Conservation (phyloP, 2,888 invertebrate species). For the Stratiomys singularior region DNA sequence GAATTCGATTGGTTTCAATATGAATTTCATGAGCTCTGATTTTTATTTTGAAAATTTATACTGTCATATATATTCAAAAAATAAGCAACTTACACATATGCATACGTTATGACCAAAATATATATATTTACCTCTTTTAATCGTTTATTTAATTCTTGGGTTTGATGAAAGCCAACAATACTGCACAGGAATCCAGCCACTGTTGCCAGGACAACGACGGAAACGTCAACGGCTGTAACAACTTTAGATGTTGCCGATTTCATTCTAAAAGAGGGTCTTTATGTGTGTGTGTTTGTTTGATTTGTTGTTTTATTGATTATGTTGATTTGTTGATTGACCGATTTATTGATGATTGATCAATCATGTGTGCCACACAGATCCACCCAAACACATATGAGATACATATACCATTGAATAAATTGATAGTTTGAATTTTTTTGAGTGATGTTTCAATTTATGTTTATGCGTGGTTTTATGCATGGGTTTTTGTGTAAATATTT, state of each 20-base stretch:
- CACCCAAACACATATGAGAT: background rate
- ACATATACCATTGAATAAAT: background rate
- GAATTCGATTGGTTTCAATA: no score
- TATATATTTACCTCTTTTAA: conserved; percentile 57
- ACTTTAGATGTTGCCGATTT: conserved; percentile 65
- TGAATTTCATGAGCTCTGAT: no score
- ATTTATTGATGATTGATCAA: background rate
- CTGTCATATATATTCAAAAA: no score
- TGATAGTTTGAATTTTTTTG: no score
- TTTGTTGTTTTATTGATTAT: background rate
- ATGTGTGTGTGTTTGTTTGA: conserved; percentile 14
- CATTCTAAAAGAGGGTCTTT: conserved; percentile 66
- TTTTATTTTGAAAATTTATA: no score
- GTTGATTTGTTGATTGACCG: background rate
- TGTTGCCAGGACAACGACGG: conserved; percentile 62
- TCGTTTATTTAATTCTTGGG: conserved; percentile 60
- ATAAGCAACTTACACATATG: no score
- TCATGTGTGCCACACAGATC: no score
- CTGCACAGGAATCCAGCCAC: conserved; percentile 62
- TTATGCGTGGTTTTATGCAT: no score
- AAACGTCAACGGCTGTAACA: conserved; percentile 64
- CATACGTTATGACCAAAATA: background rate
- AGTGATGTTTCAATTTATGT: no score
- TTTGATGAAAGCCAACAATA: conserved; percentile 59
- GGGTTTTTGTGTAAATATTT: no score